phyloP scores from a whole-genome alignment of 2,888 invertebrate species.

The Eledone cirrhosa region DNA sequence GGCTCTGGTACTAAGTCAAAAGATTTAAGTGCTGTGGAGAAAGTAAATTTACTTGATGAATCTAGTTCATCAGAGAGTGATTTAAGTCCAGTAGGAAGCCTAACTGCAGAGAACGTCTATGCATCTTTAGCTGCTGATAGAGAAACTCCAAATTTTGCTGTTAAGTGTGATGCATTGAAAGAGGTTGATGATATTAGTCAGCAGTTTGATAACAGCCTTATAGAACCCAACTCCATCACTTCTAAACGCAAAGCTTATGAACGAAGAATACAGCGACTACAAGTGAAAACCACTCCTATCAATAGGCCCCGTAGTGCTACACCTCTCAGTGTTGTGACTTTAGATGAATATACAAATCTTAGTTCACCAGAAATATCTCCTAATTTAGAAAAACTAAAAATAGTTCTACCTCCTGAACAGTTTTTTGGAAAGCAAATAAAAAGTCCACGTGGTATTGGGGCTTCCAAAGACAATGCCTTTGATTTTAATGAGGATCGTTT shows the following conservation, averaged over 20 bases:
- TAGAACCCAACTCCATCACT: neutral
- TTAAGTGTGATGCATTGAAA: neutral
- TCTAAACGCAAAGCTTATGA: conserved; percentile 59
- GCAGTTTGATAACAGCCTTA: neutral
- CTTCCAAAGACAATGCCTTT: conserved; percentile 42
- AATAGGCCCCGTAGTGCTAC: conserved; percentile 59
- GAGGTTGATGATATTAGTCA: neutral
- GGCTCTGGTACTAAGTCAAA: neutral
- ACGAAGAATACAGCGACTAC: conserved; percentile 52
- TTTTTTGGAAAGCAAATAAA: conserved; percentile 42
- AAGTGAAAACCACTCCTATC: conserved; percentile 58
- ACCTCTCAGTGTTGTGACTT: conserved; percentile 56
- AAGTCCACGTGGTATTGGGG: conserved; percentile 44
- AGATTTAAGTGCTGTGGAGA: conserved; percentile 10
- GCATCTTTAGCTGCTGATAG: neutral
- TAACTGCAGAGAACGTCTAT: neutral
- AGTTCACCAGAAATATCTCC: conserved; percentile 52
- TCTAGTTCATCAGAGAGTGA: conserved; percentile 26
- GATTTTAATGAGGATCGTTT: conserved; percentile 56
- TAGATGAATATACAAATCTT: conserved; percentile 56
- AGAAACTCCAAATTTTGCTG: neutral
- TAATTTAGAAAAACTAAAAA: conserved; percentile 53
- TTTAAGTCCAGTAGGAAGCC: neutral
- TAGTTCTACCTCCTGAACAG: conserved; percentile 56
- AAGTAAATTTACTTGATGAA: conserved; percentile 19